Base-by-base conservation (phyloP, 2,888 invertebrate genomes). In the Trachelus tabidus region DNA sequence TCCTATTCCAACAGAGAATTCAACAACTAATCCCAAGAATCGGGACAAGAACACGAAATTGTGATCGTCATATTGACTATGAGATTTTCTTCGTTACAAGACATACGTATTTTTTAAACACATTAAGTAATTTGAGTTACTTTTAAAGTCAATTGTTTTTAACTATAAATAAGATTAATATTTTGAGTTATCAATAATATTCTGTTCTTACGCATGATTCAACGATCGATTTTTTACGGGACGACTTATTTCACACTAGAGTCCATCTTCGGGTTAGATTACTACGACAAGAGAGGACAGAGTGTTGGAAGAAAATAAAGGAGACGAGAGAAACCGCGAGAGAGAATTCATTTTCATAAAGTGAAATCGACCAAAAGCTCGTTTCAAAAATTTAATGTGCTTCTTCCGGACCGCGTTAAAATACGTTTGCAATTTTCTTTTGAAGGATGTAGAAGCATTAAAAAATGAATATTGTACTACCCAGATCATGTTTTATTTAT, bases 281-380 rank as follows among this genome's bases (percentile, higher is more conserved):
- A 12, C 12, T 3, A 37, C 12, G 12, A 12, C 3, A 37, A 37
- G 37, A 37, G 12, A 37, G 12, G 12, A 37, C 4, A 15, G 40
- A 15, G 15, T 6, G 6, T 40, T 15, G 0, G 6, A 15, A 34
- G 69, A 69, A 77, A 69, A 40, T 77, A 31, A 79, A 73, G 74
- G 33, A 33, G 73, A 75, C 56, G 73, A 80, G 75, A 37, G 69
- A 77, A 77, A 69, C 79, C 80, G 81, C 79, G 84, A 84, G 86
- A 83, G 84, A 83, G 84, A 88, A 86, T 86, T 88, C 87, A 87
- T 88, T 88, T 88, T 84, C 87, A 85, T 82, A 83, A 83, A 80
- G 86, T 84, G 85, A 86, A 86, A 87, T 88, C 85, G 86, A 84
- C 87, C 84, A 84, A 82, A 76, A 77, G 82, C 79, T 82, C 81